Evolutionary conservation across 2,888 invertebrate species (phyloP).

Genomic region (Ennomos fuscantarius): DNA sequence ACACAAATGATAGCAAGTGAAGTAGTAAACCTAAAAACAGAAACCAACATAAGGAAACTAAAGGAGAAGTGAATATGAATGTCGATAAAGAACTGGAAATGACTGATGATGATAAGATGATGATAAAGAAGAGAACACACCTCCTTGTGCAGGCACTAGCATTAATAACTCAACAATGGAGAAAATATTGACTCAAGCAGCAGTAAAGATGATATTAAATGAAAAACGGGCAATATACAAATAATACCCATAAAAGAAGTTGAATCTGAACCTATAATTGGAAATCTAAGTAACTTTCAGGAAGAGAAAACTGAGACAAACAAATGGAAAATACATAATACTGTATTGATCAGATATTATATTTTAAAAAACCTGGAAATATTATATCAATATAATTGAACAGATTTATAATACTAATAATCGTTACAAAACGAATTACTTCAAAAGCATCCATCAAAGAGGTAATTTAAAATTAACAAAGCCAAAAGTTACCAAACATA

Average conservation of each 20-base stretch:
- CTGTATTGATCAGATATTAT: constrained; percentile 31
- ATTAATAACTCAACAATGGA: constrained; percentile 9
- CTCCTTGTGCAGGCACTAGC: too few species aligned
- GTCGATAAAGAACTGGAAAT: too few species aligned
- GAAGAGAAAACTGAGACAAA: constrained; percentile 28
- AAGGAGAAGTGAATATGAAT: too few species aligned
- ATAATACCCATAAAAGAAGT: constrained; percentile 16
- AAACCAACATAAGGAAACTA: too few species aligned
- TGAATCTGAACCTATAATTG: constrained; percentile 9
- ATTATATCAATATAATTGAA: constrained; percentile 33
- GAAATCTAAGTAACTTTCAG: constrained; percentile 28
- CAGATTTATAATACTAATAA: constrained; percentile 31
- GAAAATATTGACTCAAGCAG: constrained; percentile 14
- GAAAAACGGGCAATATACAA: constrained; percentile 17
- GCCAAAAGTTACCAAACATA: constrained; percentile 29
- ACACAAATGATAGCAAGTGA: too few species aligned
- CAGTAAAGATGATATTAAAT: constrained; percentile 11
- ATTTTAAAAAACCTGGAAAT: constrained; percentile 31
- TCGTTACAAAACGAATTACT: constrained; percentile 30
- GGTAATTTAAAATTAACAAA: constrained; percentile 32
- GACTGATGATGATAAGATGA: too few species aligned
- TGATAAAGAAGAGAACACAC: too few species aligned
- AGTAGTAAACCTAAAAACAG: too few species aligned
- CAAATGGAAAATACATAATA: constrained; percentile 32
- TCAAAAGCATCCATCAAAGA: constrained; percentile 32